A percentile compares a stretch with the other conserved stretches of the same genome.
phyloP scores from a whole-genome alignment of 2,797 vertebrate species.

The Anisognathus igniventris region DNA sequence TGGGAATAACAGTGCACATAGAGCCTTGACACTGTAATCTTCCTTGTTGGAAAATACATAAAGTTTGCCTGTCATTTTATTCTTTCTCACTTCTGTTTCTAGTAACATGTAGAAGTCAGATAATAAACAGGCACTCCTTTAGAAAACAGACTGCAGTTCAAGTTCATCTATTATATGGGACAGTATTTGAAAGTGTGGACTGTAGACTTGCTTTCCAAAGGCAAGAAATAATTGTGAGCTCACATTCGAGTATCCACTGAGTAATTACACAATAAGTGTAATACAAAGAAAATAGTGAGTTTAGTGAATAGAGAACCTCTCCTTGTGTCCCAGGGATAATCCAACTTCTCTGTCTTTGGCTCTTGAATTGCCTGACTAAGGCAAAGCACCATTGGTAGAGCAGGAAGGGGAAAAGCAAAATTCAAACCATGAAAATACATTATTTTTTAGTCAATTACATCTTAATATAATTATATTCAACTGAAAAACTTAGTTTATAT shows the following conservation, averaged over 20 bases:
- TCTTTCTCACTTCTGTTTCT: not conserved
- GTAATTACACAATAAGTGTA: not conserved
- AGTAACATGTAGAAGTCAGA: not conserved
- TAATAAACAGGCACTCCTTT: not conserved
- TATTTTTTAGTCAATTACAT: not conserved
- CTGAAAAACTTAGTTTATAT: not conserved
- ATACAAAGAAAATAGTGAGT: not conserved
- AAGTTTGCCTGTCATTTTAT: not conserved
- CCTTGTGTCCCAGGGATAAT: not conserved
- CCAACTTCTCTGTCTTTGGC: not conserved
- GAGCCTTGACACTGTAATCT: not conserved
- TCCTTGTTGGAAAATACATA: not conserved
- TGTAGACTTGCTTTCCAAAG: not conserved
- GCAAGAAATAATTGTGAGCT: not conserved
- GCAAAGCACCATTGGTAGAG: accelerated
- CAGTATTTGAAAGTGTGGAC: accelerated
- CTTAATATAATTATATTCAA: not conserved
- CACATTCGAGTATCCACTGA: not conserved
- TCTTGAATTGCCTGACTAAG: not conserved
- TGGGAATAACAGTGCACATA: not conserved
- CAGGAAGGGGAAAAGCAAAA: not conserved
- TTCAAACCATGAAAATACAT: not conserved
- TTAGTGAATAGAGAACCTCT: not conserved
- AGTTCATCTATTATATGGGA: not conserved
- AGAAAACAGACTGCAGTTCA: not conserved